phyloP scores from a whole-genome alignment of 2,113 vertebrate genomes.

The Hemiprocne comata region DNA sequence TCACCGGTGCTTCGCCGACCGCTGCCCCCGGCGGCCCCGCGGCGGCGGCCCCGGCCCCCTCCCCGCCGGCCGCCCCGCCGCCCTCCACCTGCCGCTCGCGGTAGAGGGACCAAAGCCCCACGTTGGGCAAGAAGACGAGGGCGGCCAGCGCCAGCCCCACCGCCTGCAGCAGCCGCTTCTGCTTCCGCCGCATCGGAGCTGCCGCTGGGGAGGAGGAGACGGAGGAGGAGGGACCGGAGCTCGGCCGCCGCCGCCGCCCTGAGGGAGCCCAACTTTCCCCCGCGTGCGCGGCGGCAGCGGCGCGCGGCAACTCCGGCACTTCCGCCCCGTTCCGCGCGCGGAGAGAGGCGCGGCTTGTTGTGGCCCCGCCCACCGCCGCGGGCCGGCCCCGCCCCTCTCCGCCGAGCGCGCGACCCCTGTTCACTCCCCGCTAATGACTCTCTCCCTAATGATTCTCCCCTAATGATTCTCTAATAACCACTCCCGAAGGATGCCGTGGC shows the following conservation, averaged over 20 bases:
- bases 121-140: slow-evolving; percentile 92
- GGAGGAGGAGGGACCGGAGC: no score
- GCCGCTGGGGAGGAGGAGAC: not conserved
- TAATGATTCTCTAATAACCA: not conserved
- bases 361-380: not conserved
- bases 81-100: slow-evolving; percentile 87
- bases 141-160: slow-evolving; percentile 85
- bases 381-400: not conserved
- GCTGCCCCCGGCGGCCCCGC: not conserved
- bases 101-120: slow-evolving; percentile 93
- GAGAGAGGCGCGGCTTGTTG: not conserved
- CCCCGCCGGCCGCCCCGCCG: slow-evolving; percentile 59
- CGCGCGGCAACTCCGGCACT: slow-evolving; percentile 72
- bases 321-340: slow-evolving; percentile 65
- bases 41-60: not conserved
- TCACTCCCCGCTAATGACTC: not conserved
- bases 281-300: slow-evolving; percentile 37
- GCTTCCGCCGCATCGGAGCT: slow-evolving; percentile 88
- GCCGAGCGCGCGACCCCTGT: no score
- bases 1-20: not conserved
- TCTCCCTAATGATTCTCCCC: not conserved
- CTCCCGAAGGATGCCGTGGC: not conserved
- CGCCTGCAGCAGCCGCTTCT: slow-evolving; percentile 91
- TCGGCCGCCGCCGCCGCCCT: slow-evolving; percentile 22
- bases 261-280: slow-evolving; percentile 52